Evolutionary conservation across 2,113 vertebrate species (phyloP), one percentile per base, ranked within the genome.

Genomic region (Xenopus borealis): DNA sequence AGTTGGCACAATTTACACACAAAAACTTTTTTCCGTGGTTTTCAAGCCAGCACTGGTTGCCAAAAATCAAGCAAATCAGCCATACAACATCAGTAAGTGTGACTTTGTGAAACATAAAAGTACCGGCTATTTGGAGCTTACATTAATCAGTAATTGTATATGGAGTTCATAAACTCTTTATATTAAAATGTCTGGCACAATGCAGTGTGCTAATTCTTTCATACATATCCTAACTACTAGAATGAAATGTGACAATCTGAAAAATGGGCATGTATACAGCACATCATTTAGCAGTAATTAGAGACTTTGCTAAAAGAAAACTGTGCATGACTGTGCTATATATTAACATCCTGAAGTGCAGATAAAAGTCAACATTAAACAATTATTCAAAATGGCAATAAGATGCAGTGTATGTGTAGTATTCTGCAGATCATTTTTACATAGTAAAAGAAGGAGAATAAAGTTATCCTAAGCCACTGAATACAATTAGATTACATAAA

Each of bases 81-180:
- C 66, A 53, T 52, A 62, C 13, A 75, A 40, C 72, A 68, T 75
- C 27, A 75, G 27, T 44, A 68, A 27, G 44, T 47, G 64, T 59
- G 64, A 75, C 45, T 66, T 66, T 50, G 64, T 67, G 72, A 58
- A 17, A 58, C 58, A 33, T 75, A 75, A 75, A 75, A 50, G 66
- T 62, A 52, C 17, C 20, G 59, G 44, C 55, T 40, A 61, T 55
- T 23, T 19, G 23, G 64, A 67, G 55, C 44, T 45, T 59, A 47
- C 64, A 61, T 73, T 66, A 73, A 66, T 73, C 72, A 67, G 40
- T 59, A 58, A 75, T 40, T 58, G 62, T 75, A 62, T 69, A 62
- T 19, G 12, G 46, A 20, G 44, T 33, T 68, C 10, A 47, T 61
- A 33, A 61, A 33, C 55, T n/a, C 20, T 75, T 67, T 30, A 45